Percentiles rank a stretch among this genome's conserved stretches.
phyloP scores from a whole-genome alignment of 2,113 vertebrate species.

The Dascyllus trimaculatus region DNA sequence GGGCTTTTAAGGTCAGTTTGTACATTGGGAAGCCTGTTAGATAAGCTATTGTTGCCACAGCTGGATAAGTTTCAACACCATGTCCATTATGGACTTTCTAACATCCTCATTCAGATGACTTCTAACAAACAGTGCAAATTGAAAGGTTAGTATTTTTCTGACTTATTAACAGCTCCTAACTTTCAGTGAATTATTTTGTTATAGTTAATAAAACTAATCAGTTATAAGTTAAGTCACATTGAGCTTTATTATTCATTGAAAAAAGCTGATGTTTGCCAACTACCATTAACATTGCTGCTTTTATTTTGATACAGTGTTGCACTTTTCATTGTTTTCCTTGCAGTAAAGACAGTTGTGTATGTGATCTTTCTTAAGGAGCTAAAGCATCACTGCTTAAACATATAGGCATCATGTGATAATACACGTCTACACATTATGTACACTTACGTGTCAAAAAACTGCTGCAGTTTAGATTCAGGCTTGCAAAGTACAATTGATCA shows the following conservation, averaged over 20 bases:
- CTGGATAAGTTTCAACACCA: conserved; percentile 5
- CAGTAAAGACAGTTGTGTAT: background rate
- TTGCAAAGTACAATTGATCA: conserved; percentile 6
- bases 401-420: background rate
- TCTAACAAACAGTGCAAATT: background rate
- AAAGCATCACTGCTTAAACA: background rate
- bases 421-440: background rate
- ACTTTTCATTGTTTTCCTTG: background rate
- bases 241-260: too few species aligned
- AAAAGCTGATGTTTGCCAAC: too few species aligned
- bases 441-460: background rate
- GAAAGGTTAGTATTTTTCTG: background rate
- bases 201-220: background rate
- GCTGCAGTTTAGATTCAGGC: background rate
- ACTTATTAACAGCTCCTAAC: background rate
- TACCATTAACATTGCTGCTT: too few species aligned
- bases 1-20: conserved; percentile 25
- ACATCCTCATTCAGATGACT: conserved; percentile 1
- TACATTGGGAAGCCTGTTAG: conserved; percentile 11
- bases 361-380: background rate
- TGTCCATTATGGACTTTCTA: background rate
- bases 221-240: background rate
- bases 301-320: too few species aligned
- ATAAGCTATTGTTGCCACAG: conserved; percentile 18
- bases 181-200: background rate